Conservation (phyloP, 2,888 invertebrate genomes). For the Drosophila neotestacea region DNA sequence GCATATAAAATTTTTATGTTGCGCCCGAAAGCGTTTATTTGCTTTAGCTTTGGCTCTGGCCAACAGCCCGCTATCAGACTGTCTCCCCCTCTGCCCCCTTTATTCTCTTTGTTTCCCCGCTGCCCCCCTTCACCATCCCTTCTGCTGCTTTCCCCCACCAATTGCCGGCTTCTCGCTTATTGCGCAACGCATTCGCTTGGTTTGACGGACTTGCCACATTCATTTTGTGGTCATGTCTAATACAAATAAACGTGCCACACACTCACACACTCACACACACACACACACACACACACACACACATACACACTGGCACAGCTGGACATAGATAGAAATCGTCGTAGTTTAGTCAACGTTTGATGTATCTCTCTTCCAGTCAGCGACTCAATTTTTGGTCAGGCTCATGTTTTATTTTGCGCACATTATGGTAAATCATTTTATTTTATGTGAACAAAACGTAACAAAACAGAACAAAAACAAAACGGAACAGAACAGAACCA, state of each 20-base stretch:
- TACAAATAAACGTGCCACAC: slow-evolving; percentile 53
- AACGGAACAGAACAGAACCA: neutral
- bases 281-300: slow-evolving; percentile 15
- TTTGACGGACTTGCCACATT: slow-evolving; percentile 63
- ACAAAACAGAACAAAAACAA: slow-evolving; percentile 8
- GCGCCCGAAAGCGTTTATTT: slow-evolving; percentile 77
- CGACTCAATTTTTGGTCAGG: slow-evolving; percentile 35
- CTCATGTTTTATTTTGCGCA: slow-evolving; percentile 70
- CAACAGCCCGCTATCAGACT: slow-evolving; percentile 33
- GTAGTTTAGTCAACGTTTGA: slow-evolving; percentile 53
- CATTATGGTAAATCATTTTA: slow-evolving; percentile 72
- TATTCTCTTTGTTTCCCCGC: neutral
- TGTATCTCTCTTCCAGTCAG: slow-evolving; percentile 40
- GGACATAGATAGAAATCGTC: slow-evolving; percentile 20
- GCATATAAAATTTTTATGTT: slow-evolving; percentile 79
- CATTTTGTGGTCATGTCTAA: slow-evolving; percentile 63
- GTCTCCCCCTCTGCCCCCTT: neutral
- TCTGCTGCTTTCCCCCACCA: neutral
- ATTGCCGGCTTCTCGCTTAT: slow-evolving; percentile 17
- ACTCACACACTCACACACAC: slow-evolving; percentile 19
- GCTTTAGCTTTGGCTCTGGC: slow-evolving; percentile 48
- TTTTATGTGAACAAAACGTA: slow-evolving; percentile 40
- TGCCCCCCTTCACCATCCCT: slow-evolving; percentile 1
- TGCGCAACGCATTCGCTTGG: slow-evolving; percentile 58
- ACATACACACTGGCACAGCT: slow-evolving; percentile 5